Conservation (phyloP, 2,797 vertebrate genomes). For the Echiichthys vipera region DNA sequence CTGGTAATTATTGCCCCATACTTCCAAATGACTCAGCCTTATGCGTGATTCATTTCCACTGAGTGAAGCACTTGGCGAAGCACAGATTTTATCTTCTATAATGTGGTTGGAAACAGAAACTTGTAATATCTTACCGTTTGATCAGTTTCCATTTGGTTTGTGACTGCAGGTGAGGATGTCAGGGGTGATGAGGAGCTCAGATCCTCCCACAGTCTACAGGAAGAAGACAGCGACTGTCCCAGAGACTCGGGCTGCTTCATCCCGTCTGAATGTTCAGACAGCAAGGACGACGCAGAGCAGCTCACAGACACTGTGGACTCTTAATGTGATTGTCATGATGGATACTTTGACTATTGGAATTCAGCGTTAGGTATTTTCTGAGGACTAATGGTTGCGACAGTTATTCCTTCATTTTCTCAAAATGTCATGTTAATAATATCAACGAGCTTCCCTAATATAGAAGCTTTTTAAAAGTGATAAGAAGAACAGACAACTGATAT, state of each 20-base stretch:
- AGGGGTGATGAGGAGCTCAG: slow-evolving; percentile 76
- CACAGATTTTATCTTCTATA: neutral
- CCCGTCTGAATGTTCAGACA: slow-evolving; percentile 92
- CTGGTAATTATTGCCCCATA: too few relatives aligned
- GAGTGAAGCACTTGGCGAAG: neutral
- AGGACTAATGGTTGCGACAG: slow-evolving; percentile 1
- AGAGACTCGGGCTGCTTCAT: slow-evolving; percentile 98
- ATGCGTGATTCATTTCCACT: neutral
- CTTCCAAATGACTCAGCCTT: too few relatives aligned
- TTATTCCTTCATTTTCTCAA: neutral
- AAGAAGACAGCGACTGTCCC: slow-evolving; percentile 91
- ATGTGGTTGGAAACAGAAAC: slow-evolving; percentile 24
- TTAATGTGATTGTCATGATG: slow-evolving; percentile 27
- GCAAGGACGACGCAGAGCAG: slow-evolving; percentile 87
- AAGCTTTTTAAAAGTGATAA: neutral
- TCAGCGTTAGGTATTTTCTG: slow-evolving; percentile 12
- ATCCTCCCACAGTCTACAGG: slow-evolving; percentile 71
- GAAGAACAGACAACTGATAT: neutral
- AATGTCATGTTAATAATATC: slow-evolving; percentile 18
- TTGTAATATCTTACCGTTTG: neutral
- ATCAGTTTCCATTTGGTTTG: slow-evolving; percentile 36
- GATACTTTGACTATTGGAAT: slow-evolving; percentile 30
- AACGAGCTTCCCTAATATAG: neutral
- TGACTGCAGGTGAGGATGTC: slow-evolving; percentile 75
- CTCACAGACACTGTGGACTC: slow-evolving; percentile 41